Base-by-base conservation (phyloP, 64 coral and sea anemone species). In the Hydrozoanthus tunicans region DNA sequence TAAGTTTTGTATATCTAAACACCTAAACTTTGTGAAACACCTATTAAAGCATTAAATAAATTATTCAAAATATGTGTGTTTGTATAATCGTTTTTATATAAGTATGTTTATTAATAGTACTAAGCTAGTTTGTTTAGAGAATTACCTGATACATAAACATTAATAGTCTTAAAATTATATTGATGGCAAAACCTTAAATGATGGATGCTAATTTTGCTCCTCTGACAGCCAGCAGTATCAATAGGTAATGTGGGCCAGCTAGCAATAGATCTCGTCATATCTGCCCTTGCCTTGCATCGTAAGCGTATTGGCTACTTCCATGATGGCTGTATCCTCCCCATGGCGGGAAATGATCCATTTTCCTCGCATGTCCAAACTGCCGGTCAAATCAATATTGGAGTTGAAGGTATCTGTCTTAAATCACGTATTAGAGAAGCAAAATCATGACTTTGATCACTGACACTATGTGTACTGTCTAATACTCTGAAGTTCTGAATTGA, bases 161-260 rank as follows among this genome's bases (percentile, higher is more conserved):
- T 20, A 43, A 43, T 43, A 43, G 32, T 43, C 32, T 43, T 43
- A 43, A 43, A 43, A 43, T 43, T 43, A 43, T 43, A 43, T 43
- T 43, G 32, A 43, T 43, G 32, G 2, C 32, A 43, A 43, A 43
- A 43, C 32, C 32, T 43, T 43, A 43, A 43, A 43, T 43, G 32
- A 43, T 43, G 32, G 32, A 43, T 43, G 32, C 32, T 43, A 43
- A 43, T 43, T 43, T 66, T 74, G 79, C 3, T 73, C 74, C 0
- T 13, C 9, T 7, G 62, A 89, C 24, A 98, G 96, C 96, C 96
- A 59, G 96, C 96, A 67, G 92, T 98, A 61, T 93, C 96, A 77
- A 93, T 98, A 82, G 96, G 96, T 8, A 98, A 98, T 93, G 96
- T 98, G 15, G 96, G 96, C 26, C 96, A 98, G 73, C 86, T 98